These are phyloP conservation scores for Metaphire vulgaris DNA, from an alignment of 1,140 invertebrate species.

Conservation along the genomic window DNA sequence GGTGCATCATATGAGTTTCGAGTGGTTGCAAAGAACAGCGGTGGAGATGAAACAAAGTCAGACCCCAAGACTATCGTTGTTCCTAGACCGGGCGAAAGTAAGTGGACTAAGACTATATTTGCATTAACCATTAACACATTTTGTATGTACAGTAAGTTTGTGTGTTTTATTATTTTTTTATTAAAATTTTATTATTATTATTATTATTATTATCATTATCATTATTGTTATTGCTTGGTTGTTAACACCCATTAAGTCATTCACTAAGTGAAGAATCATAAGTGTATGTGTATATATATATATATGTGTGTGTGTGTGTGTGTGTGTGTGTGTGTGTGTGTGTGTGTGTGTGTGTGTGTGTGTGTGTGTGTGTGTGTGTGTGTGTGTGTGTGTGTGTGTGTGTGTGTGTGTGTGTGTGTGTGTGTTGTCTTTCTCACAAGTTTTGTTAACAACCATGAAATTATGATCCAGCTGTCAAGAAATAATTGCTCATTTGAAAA, in stretches of 20 bases:
- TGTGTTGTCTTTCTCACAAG: neutral
- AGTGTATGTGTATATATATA: no score
- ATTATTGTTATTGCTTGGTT: no score
- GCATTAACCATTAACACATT: no score
- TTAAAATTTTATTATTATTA: no score
- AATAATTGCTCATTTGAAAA: no score
- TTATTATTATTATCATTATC: no score
- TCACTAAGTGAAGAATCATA: no score
- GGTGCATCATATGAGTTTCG: constrained; percentile 76
- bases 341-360: neutral
- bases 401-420: neutral
- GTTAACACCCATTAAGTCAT: no score
- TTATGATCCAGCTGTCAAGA: neutral
- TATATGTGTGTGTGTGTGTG: neutral
- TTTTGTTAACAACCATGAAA: neutral
- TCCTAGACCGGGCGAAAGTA: constrained; percentile 9
- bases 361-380: neutral
- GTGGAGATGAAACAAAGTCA: constrained; percentile 36
- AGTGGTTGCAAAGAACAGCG: constrained; percentile 80
- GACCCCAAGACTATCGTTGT: constrained; percentile 22
- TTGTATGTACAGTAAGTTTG: no score
- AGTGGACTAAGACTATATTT: no score
- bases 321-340: neutral
- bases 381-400: neutral
- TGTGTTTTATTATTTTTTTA: no score